Conservation (phyloP, 2,888 invertebrate genomes). For the Argyresthia albistria region DNA sequence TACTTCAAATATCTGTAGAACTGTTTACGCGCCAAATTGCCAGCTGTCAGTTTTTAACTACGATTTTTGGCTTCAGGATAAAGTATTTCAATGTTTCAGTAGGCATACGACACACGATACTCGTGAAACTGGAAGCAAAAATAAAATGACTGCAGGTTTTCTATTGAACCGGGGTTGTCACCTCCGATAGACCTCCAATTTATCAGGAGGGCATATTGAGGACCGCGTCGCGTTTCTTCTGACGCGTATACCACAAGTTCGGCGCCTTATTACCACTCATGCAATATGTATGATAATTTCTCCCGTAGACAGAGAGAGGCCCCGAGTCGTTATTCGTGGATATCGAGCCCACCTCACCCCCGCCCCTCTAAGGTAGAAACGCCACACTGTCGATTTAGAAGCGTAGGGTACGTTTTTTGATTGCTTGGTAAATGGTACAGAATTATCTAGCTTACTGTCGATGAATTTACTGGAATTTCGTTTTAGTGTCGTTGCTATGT, state of each 20-base stretch:
- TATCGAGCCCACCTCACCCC: constrained; percentile 24
- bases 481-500: too few species aligned
- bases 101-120: too few species aligned
- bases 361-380: constrained; percentile 10
- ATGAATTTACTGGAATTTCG: too few species aligned
- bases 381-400: not conserved
- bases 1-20: too few species aligned
- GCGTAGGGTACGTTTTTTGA: too few species aligned
- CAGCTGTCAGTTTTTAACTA: too few species aligned
- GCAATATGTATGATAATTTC: constrained; percentile 59
- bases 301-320: constrained; percentile 26
- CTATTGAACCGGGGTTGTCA: not conserved
- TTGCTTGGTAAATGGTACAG: too few species aligned
- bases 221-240: not conserved
- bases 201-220: constrained; percentile 1
- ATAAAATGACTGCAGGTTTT: too few species aligned
- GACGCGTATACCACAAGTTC: constrained; percentile 23
- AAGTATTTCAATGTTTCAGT: too few species aligned
- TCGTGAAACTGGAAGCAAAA: too few species aligned
- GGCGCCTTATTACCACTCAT: constrained; percentile 55
- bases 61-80: too few species aligned
- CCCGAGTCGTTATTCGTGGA: constrained; percentile 40
- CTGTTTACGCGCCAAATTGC: too few species aligned
- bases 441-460: not conserved
- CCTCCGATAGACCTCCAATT: not conserved